Conservation (phyloP, 1,140 invertebrate species). For the Pteromalus puparum region DNA sequence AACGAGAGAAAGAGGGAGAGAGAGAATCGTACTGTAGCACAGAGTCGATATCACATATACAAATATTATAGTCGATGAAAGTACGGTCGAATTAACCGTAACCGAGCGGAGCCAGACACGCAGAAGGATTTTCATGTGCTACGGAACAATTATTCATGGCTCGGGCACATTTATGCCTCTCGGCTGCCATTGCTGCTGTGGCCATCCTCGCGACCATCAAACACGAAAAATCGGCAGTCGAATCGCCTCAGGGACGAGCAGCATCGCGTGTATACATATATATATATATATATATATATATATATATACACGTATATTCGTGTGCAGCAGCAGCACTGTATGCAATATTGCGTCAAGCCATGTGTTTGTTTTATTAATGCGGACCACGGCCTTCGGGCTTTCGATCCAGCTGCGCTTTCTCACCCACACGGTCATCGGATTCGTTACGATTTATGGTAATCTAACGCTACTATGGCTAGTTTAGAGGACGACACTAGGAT, state of each 20-base stretch:
- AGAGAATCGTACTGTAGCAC: background rate
- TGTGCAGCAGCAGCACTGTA: slow-evolving; percentile 31
- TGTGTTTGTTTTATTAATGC: slow-evolving; percentile 72
- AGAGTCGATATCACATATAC: background rate
- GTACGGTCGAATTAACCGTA: slow-evolving; percentile 20
- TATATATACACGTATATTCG: too few relatives aligned
- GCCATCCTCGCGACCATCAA: slow-evolving; percentile 16
- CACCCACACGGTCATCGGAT: slow-evolving; percentile 26
- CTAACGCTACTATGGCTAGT: background rate
- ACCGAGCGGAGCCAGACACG: slow-evolving; percentile 1
- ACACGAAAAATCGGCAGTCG: slow-evolving; percentile 38
- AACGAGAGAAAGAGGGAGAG: background rate
- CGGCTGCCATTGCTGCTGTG: background rate
- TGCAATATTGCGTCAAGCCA: slow-evolving; percentile 67
- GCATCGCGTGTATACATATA: background rate
- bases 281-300: too few relatives aligned
- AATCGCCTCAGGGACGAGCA: slow-evolving; percentile 16
- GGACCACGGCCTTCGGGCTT: slow-evolving; percentile 63
- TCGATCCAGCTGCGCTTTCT: slow-evolving; percentile 53
- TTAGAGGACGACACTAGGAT: background rate
- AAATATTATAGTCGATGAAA: slow-evolving; percentile 18
- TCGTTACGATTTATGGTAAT: slow-evolving; percentile 30
- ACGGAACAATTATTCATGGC: slow-evolving; percentile 27
- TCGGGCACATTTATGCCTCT: slow-evolving; percentile 18
- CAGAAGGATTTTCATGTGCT: slow-evolving; percentile 21